Evolutionary conservation across 2,797 vertebrate genomes (phyloP).

Genomic region (Natrix natrix): DNA sequence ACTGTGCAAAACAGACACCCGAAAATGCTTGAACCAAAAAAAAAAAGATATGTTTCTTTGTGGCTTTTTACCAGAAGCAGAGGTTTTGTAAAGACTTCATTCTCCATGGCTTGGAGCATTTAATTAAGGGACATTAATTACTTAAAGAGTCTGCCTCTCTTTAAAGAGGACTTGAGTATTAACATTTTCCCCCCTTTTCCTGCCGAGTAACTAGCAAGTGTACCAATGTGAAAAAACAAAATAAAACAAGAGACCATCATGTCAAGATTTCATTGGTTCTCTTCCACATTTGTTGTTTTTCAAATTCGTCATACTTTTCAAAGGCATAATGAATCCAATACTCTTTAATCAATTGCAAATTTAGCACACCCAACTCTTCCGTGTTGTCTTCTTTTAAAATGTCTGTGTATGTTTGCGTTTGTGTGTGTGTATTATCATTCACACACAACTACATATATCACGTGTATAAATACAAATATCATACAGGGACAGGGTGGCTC

Average conservation of each 20-base stretch:
- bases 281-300: constrained; percentile 27
- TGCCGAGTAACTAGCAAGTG: constrained; percentile 46
- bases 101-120: constrained; percentile 88
- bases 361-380: not conserved
- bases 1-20: constrained; percentile 88
- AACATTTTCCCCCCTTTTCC: constrained; percentile 52
- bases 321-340: constrained; percentile 32
- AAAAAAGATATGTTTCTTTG: constrained; percentile 75
- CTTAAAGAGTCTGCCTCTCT: constrained; percentile 88
- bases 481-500: too few species aligned
- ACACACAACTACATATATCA: too few species aligned
- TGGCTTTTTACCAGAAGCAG: constrained; percentile 84
- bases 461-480: too few species aligned
- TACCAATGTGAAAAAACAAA: constrained; percentile 8
- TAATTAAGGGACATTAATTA: constrained; percentile 98
- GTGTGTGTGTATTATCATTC: not conserved
- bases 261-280: constrained; percentile 41
- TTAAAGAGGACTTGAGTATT: constrained; percentile 73
- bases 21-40: constrained; percentile 89
- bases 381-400: not conserved
- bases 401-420: not conserved
- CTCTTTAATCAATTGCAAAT: constrained; percentile 40
- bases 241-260: constrained; percentile 46
- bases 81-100: constrained; percentile 88
- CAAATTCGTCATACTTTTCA: constrained; percentile 36